Conservation (phyloP, 2,113 vertebrate genomes). For the Poeciliopsis prolifica region DNA sequence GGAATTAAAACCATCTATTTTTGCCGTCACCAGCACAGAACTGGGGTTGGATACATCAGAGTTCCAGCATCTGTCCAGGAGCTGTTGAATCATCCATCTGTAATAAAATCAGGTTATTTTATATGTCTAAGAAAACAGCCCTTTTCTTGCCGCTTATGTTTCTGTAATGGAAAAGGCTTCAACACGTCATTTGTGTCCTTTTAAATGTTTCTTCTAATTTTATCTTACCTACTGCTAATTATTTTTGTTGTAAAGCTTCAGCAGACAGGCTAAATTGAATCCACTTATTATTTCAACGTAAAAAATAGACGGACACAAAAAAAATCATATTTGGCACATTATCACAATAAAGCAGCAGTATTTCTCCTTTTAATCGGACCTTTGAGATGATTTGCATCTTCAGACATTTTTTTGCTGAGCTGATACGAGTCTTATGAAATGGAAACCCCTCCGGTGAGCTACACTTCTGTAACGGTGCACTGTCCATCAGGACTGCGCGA, state of each 20-base stretch:
- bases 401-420: conserved; percentile 36
- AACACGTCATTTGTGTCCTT: neutral
- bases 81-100: neutral
- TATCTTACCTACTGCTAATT: neutral
- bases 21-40: too few species aligned
- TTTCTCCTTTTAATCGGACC: conserved; percentile 18
- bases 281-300: neutral
- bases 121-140: neutral
- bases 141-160: neutral
- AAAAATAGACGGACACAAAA: neutral
- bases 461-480: conserved; percentile 94
- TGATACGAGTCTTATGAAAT: conserved; percentile 9
- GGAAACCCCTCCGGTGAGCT: conserved; percentile 52
- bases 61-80: neutral
- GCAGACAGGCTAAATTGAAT: neutral
- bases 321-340: conserved; percentile 14
- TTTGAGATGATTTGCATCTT: conserved; percentile 31
- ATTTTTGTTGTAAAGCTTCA: neutral
- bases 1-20: too few species aligned
- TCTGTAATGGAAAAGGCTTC: neutral
- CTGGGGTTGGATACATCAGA: too few species aligned
- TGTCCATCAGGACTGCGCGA: conserved; percentile 94
- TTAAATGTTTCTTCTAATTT: neutral
- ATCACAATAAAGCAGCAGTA: conserved; percentile 5
- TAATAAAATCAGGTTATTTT: neutral